Evolutionary conservation across 1,140 invertebrate species (phyloP), one percentile per base, ranked within the genome.

Genomic region (Nebria ingens): DNA sequence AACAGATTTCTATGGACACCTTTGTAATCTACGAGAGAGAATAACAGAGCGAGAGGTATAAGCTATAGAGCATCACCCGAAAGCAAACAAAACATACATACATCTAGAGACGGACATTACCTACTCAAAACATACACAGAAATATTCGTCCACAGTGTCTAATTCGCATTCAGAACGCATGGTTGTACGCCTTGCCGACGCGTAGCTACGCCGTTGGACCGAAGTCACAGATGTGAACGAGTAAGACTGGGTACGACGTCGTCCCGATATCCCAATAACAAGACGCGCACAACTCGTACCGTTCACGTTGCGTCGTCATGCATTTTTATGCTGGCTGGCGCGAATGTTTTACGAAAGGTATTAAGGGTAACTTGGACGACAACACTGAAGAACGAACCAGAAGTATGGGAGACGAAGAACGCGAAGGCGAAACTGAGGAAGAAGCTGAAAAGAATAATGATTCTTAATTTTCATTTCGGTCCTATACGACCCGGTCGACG

Each of bases 391-490:
- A n/a, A n/a, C n/a, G 25, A n/a, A 34, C 6, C 6, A 34, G 25
- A 34, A 34, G 25, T 34, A 34, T 9, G n/a, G 25, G n/a, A 34
- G 25, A 34, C 6, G 25, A 34, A n/a, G n/a, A 34, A 34, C 25
- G 25, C 6, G 25, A n/a, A 34, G n/a, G 25, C n/a, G n/a, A n/a
- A n/a, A n/a, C n/a, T n/a, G n/a, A 60, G 62, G 68, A 65, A 64
- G 65, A 66, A 68, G 68, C 68, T 70, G 67, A 62, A 67, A 68
- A 70, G 68, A 70, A 70, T 70, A 69, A 69, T 70, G 67, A 69
- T 70, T 69, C 66, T 70, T 70, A 70, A 70, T 70, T 70, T 70
- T 68, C 67, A 68, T 68, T 68, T 68, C 68, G 67, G 67, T 70
- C 65, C 64, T 68, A 68, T 68, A 67, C 64, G 63, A 56, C 25